Evolutionary conservation across 1,140 invertebrate species (phyloP).

Genomic region (Drosophila yakuba): DNA sequence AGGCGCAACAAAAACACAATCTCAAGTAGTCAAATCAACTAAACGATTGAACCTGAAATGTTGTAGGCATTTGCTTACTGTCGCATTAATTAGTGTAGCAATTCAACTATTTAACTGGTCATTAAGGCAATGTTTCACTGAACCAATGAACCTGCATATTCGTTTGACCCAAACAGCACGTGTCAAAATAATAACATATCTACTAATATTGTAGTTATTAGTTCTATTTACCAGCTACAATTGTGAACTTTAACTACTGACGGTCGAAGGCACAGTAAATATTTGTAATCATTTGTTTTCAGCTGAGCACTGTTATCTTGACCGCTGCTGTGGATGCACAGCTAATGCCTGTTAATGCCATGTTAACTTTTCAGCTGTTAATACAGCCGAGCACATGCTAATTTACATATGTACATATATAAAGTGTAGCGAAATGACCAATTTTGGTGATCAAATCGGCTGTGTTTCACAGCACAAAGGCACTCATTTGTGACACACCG

Average conservation of each 20-base stretch:
- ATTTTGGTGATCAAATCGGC: constrained; percentile 20
- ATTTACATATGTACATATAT: background rate
- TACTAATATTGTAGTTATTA: background rate
- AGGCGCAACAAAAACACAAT: constrained; percentile 4
- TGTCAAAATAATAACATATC: background rate
- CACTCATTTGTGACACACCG: constrained; percentile 8
- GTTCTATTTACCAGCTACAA: background rate
- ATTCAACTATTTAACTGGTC: background rate
- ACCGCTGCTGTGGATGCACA: constrained; percentile 9
- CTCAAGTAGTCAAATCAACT: constrained; percentile 9
- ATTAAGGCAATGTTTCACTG: constrained; percentile 8
- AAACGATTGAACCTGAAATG: constrained; percentile 4
- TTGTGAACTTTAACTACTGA: background rate
- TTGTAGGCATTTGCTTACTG: background rate
- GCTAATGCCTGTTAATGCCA: constrained; percentile 8
- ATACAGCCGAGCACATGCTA: constrained; percentile 21
- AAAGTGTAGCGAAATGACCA: constrained; percentile 11
- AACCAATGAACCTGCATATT: background rate
- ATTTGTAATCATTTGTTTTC: background rate
- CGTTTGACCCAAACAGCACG: background rate
- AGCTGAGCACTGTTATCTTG: background rate
- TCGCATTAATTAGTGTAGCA: constrained; percentile 7
- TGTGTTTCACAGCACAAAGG: constrained; percentile 3
- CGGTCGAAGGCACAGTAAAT: too few relatives aligned
- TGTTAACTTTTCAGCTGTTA: constrained; percentile 16